Conservation (phyloP, 2,797 vertebrate species). For the Gallirallus australis region DNA sequence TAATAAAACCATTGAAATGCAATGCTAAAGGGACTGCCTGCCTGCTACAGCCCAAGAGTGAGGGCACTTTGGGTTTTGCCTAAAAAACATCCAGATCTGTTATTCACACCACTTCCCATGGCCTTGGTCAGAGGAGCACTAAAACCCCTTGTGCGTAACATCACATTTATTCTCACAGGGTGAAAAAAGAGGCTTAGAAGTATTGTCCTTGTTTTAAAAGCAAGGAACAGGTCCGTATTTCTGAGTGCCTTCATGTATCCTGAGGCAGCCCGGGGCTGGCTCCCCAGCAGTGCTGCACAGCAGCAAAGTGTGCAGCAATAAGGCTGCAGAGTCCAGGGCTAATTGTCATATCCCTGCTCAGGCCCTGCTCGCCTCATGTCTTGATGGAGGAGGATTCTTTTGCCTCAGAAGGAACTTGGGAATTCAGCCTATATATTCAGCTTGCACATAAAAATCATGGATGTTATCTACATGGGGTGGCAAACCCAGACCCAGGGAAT, state of each 20-base stretch:
- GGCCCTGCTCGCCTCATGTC: not conserved
- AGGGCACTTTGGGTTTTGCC: not conserved
- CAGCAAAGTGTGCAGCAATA: rapidly evolving
- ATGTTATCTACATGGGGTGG: not conserved
- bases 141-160: not conserved
- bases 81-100: rapidly evolving
- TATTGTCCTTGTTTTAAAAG: not conserved
- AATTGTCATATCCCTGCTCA: not conserved
- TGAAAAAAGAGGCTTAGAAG: not conserved
- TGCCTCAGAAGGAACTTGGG: not conserved
- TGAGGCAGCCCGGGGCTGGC: not conserved
- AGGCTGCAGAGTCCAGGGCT: not conserved
- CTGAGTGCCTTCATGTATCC: not conserved
- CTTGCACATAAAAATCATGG: not conserved
- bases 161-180: not conserved
- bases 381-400: not conserved
- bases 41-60: not conserved
- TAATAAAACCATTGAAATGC: not conserved
- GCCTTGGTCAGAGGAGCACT: not conserved
- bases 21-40: not conserved
- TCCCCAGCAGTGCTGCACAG: not conserved
- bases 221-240: not conserved
- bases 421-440: not conserved
- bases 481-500: not conserved
- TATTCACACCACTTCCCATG: not conserved